phyloP scores from a whole-genome alignment of 2,888 invertebrate species.

The Pyralis farinalis region DNA sequence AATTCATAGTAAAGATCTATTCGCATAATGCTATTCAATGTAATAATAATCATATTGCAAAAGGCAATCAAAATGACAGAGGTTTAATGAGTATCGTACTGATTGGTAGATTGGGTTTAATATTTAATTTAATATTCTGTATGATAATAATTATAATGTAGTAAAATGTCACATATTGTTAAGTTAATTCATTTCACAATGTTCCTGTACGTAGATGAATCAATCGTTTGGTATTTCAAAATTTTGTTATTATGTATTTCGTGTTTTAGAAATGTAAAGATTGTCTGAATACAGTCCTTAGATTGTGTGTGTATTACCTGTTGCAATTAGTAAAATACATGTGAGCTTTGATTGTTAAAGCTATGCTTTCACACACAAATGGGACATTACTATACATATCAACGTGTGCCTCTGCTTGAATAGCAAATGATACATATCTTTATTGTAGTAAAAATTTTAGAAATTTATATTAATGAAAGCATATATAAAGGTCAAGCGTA shows the following conservation, averaged over 20 bases:
- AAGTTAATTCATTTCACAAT: conserved; percentile 47
- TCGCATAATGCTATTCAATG: too few species aligned
- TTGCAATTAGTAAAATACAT: conserved; percentile 26
- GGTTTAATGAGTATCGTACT: not conserved
- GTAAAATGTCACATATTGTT: conserved; percentile 31
- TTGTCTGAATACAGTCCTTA: conserved; percentile 28
- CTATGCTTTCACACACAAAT: conserved; percentile 57
- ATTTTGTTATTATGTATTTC: conserved; percentile 36
- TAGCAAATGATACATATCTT: conserved; percentile 75
- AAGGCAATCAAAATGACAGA: too few species aligned
- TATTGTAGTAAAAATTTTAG: conserved; percentile 66
- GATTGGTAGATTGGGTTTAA: not conserved
- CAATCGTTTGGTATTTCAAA: conserved; percentile 33
- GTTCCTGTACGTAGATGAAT: conserved; percentile 58
- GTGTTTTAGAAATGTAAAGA: conserved; percentile 23
- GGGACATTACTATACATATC: conserved; percentile 72
- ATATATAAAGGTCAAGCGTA: conserved; percentile 53
- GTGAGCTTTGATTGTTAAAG: conserved; percentile 70
- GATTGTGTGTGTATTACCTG: conserved; percentile 37
- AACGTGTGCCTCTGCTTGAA: conserved; percentile 78
- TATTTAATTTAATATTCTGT: conserved; percentile 5
- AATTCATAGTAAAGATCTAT: too few species aligned
- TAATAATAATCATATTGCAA: too few species aligned
- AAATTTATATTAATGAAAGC: conserved; percentile 62
- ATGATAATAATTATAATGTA: conserved; percentile 17